These are phyloP conservation scores for Rynchops niger DNA, from an alignment of 2,113 vertebrate genomes.

Conservation along the genomic window DNA sequence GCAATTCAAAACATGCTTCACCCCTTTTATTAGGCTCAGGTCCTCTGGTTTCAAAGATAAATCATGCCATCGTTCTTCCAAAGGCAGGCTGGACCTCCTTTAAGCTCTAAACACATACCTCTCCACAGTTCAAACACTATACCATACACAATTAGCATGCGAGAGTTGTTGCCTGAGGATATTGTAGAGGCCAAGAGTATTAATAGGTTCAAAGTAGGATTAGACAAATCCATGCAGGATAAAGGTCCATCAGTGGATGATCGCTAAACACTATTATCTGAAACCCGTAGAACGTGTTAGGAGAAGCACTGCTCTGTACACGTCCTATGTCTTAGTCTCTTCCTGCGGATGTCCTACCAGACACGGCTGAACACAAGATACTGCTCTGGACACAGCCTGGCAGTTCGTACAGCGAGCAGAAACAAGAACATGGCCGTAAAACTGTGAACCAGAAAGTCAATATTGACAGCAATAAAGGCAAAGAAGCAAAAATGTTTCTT, in stretches of 20 bases:
- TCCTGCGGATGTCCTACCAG: background rate
- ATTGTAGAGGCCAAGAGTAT: background rate
- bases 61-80: background rate
- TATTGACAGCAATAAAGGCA: background rate
- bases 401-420: background rate
- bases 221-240: slow-evolving; percentile 36
- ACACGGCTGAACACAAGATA: background rate
- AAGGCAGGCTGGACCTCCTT: background rate
- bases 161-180: background rate
- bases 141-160: background rate
- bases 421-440: background rate
- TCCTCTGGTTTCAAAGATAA: background rate
- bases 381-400: background rate
- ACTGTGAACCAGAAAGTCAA: background rate
- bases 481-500: background rate
- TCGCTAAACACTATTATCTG: background rate
- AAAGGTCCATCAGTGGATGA: slow-evolving; percentile 27
- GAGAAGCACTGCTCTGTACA: background rate
- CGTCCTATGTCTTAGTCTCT: background rate
- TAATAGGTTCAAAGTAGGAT: slow-evolving; percentile 44
- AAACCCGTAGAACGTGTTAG: background rate
- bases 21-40: background rate
- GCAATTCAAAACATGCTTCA: background rate
- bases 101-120: background rate
- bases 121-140: background rate